Evolutionary conservation across 2,113 vertebrate genomes (phyloP), one percentile per base, ranked within the genome.

Genomic region (Sturnus vulgaris): DNA sequence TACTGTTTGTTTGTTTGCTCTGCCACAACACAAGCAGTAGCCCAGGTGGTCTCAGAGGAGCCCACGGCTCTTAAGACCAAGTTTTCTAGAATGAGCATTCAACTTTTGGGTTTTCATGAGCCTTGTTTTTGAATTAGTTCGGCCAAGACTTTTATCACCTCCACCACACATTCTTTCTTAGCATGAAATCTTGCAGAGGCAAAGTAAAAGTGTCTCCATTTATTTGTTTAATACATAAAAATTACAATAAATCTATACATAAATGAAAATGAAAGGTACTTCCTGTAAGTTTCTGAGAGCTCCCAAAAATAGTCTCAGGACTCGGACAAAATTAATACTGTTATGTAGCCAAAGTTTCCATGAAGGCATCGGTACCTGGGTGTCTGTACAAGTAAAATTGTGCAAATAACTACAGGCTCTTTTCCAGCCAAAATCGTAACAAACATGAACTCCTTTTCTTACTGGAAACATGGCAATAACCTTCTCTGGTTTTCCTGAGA

Each of bases 1-100:
- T 94, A 72, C 88, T 96, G 75, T 90, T 97, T 97, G 90, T 97
- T 98, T 97, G 95, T 97, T 97, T 97, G 86, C 95, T 95, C 96
- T 97, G 92, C 94, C 90, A 61, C 90, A 97, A 92, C 59, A 94
- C 86, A 91, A 84, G 63, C 88, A 95, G 85, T 44, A 94, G 80
- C 72, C 88, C 42, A 88, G 66, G 50, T 35, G 5, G 76, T 91
- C 59, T 88, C 94, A 93, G 57, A 92, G 72, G 84, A 96, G 21
- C 88, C 78, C 42, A 75, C 24, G 63, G 61, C 88, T 88, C 86
- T 81, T 88, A 96, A 85, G n/a, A 57, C 49, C 18, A 65, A 33
- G 22, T 90, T 97, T 98, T 97, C 96, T 97, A 93, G 96, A 97
- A 97, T 97, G 92, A 97, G 47, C 79, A 82, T 52, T 94, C 79